These are phyloP conservation scores for Chaetophractus vellerosus DNA, from an alignment of 2,797 vertebrate genomes.

Conservation along the genomic window DNA sequence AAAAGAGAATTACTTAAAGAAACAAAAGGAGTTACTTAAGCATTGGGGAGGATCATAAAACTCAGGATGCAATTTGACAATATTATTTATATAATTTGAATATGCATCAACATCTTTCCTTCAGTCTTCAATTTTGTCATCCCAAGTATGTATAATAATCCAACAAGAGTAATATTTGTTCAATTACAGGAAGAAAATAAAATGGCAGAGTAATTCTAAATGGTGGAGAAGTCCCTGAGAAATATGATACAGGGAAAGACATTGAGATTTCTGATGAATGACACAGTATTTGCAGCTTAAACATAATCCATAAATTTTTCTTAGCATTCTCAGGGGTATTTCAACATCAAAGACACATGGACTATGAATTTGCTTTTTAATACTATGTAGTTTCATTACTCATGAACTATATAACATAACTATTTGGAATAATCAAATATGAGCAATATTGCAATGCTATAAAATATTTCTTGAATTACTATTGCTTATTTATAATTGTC, in stretches of 20 bases:
- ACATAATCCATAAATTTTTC: background rate
- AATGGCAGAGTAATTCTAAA: background rate
- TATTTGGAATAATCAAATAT: background rate
- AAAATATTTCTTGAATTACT: background rate
- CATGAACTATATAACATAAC: background rate
- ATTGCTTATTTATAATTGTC: background rate
- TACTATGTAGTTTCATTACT: background rate
- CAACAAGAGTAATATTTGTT: background rate
- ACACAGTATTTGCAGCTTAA: background rate
- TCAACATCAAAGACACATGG: background rate
- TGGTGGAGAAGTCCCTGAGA: background rate
- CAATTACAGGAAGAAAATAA: background rate
- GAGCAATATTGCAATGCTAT: background rate
- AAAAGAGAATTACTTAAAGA: background rate
- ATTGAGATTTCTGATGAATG: background rate
- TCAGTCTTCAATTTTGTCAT: background rate
- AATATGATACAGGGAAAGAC: background rate
- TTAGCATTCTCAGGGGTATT: background rate
- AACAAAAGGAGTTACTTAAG: background rate
- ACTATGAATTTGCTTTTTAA: background rate
- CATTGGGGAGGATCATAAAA: background rate
- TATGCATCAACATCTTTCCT: background rate
- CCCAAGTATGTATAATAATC: background rate
- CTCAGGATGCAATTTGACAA: background rate
- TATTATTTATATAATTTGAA: slow-evolving; percentile 24